Conservation (phyloP, 2,888 invertebrate genomes). For the Microctonus hyperodae region DNA sequence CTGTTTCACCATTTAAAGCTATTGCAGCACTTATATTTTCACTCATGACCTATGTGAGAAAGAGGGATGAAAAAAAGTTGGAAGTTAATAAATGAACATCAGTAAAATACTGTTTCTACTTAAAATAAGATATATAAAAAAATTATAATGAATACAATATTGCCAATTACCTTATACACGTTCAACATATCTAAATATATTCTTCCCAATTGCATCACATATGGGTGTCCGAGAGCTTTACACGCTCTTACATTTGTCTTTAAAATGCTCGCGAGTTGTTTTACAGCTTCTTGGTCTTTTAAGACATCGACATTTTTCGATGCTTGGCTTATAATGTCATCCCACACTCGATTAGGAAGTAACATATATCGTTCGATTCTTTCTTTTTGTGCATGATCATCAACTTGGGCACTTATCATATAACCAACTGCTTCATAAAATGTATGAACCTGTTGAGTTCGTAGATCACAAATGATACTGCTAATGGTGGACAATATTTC, state of each 20-base stretch:
- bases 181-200: slow-evolving; percentile 99
- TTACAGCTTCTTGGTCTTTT: slow-evolving; percentile 95
- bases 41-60: slow-evolving; percentile 69
- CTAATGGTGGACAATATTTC: slow-evolving; percentile 96
- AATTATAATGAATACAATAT: not conserved
- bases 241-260: slow-evolving; percentile 99
- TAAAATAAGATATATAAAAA: not conserved
- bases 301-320: slow-evolving; percentile 96
- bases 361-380: slow-evolving; percentile 98
- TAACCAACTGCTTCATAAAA: slow-evolving; percentile 99
- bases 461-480: slow-evolving; percentile 98
- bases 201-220: slow-evolving; percentile 92
- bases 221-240: slow-evolving; percentile 95
- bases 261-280: slow-evolving; percentile 95
- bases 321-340: slow-evolving; percentile 96
- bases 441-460: slow-evolving; percentile 91
- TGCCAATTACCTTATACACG: slow-evolving; percentile 85
- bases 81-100: not conserved
- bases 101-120: not conserved
- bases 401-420: slow-evolving; percentile 97
- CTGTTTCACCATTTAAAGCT: slow-evolving; percentile 90
- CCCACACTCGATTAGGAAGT: slow-evolving; percentile 98
- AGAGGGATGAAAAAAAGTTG: not conserved
- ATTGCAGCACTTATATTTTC: slow-evolving; percentile 95
- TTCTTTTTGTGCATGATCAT: slow-evolving; percentile 88